Conservation (phyloP, 2,888 invertebrate genomes). For the Thecocarcelia acutangulata region DNA sequence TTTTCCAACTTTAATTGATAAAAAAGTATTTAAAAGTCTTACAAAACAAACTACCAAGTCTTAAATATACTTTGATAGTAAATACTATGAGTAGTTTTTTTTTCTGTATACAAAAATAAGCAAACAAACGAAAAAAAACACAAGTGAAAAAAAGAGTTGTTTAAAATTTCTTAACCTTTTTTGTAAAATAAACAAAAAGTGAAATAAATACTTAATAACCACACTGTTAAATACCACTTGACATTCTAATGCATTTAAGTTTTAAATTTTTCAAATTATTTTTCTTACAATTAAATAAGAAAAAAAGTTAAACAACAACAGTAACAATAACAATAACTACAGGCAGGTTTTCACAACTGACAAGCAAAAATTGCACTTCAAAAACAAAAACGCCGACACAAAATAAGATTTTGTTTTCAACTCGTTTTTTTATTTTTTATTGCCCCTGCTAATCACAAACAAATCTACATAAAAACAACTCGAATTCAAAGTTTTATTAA, state of each 20-base stretch:
- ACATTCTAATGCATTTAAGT: constrained; percentile 65
- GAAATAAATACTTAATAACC: constrained; percentile 49
- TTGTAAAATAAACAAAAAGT: constrained; percentile 40
- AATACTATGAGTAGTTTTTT: background rate
- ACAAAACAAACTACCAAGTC: constrained; percentile 49
- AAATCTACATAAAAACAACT: constrained; percentile 44
- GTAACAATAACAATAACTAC: constrained; percentile 23
- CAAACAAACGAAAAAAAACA: background rate
- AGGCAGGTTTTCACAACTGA: constrained; percentile 63
- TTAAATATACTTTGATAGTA: constrained; percentile 14
- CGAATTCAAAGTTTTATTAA: background rate
- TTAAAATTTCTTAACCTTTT: constrained; percentile 58
- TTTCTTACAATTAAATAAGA: constrained; percentile 14
- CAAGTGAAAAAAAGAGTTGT: constrained; percentile 43
- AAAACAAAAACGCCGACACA: constrained; percentile 66
- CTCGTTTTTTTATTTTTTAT: constrained; percentile 20
- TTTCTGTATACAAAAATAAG: background rate
- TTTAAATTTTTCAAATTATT: constrained; percentile 53
- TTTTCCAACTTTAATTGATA: constrained; percentile 28
- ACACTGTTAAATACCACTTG: constrained; percentile 59
- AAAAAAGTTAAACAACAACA: constrained; percentile 8
- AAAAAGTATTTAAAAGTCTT: constrained; percentile 42
- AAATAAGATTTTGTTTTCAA: constrained; percentile 39
- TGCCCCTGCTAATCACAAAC: constrained; percentile 33
- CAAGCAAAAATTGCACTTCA: constrained; percentile 65